Evolutionary conservation across 2,888 invertebrate species (phyloP).

Genomic region (Troides oblongomaculatus): DNA sequence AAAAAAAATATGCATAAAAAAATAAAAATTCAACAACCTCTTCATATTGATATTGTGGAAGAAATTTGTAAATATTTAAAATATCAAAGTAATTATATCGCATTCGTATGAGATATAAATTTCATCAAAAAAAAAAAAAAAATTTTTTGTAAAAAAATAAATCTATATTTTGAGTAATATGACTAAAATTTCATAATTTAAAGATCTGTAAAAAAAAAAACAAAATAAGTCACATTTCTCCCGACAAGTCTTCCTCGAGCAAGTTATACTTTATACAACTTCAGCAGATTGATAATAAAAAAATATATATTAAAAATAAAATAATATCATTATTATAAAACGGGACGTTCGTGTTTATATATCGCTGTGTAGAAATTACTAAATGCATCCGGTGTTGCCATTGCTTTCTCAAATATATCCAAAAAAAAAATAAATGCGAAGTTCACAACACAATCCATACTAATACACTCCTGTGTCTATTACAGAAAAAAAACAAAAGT

Average conservation of each 20-base stretch:
- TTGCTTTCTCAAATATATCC: too few species aligned
- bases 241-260: not conserved
- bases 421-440: too few species aligned
- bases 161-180: not conserved
- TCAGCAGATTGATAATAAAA: too few species aligned
- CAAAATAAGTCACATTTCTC: not conserved
- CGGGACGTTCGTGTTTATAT: too few species aligned
- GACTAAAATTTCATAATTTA: not conserved
- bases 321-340: too few species aligned
- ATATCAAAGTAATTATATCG: not conserved
- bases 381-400: too few species aligned
- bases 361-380: too few species aligned
- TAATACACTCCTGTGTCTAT: too few species aligned
- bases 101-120: not conserved
- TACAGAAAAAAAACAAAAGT: not conserved
- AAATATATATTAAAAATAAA: too few species aligned
- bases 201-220: not conserved
- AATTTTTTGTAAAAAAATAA: not conserved
- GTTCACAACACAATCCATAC: too few species aligned
- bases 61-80: not conserved
- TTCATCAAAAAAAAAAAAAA: not conserved
- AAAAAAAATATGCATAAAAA: constrained; percentile 5
- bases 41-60: not conserved
- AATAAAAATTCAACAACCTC: not conserved
- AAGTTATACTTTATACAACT: too few species aligned